phyloP scores from a whole-genome alignment of 2,888 invertebrate species.

The Alsophila aescularia region DNA sequence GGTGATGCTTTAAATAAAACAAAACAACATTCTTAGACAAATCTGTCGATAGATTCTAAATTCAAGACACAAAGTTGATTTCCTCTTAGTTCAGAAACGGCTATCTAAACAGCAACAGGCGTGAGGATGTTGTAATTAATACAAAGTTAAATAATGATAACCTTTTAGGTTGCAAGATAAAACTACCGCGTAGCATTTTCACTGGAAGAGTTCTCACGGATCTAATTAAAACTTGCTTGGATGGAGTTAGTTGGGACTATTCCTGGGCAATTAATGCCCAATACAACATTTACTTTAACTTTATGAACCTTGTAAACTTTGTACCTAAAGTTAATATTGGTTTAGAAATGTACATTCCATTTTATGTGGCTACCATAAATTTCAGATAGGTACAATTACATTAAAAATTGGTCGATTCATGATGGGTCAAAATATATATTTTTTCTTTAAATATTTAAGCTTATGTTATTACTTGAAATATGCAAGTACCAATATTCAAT shows the following conservation, averaged over 20 bases:
- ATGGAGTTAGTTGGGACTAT: constrained; percentile 9
- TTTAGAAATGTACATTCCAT: constrained; percentile 15
- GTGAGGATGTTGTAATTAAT: constrained; percentile 26
- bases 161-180: constrained; percentile 32
- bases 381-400: background rate
- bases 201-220: constrained; percentile 30
- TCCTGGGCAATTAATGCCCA: constrained; percentile 23
- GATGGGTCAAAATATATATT: too few relatives aligned
- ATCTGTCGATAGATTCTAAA: background rate
- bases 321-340: constrained; percentile 26
- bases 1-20: too few relatives aligned
- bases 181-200: constrained; percentile 25
- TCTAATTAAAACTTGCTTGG: constrained; percentile 28
- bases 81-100: background rate
- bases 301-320: constrained; percentile 22
- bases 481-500: too few relatives aligned
- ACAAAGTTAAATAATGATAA: constrained; percentile 32
- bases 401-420: too few relatives aligned
- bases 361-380: constrained; percentile 12
- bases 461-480: too few relatives aligned
- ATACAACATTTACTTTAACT: constrained; percentile 25
- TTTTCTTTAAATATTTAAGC: too few relatives aligned
- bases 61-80: background rate
- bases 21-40: background rate
- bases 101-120: background rate